Base-by-base conservation (phyloP, 1,140 invertebrate species). In the Drosophila triauraria region DNA sequence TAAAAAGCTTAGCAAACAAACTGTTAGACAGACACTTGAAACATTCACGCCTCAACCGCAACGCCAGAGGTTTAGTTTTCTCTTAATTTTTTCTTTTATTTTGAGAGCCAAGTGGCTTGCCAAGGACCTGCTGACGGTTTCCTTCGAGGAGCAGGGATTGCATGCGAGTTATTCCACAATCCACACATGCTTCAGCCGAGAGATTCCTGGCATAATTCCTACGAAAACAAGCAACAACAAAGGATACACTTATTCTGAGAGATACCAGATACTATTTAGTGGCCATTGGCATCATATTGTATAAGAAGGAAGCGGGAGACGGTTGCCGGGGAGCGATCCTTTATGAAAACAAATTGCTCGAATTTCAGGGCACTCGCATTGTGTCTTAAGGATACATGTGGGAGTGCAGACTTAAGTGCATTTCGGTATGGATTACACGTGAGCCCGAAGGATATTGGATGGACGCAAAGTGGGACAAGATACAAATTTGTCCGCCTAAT, bases 321-420 rank as follows among this genome's bases (percentile, higher is more conserved):
- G 61, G 77, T 62, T 48, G 80, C 62, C 59, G 48, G 61, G 53
- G 72, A 54, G 32, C 12, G 51, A 68, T 77, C 75, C 68, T 75
- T 80, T 88, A 83, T 81, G 84, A 84, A 88, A 88, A 90, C 84
- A 90, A 88, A 84, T 88, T 88, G 84, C 85, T 88, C 84, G 65
- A 88, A 90, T 88, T 88, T 84, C 84, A 74, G 75, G 76, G 63
- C 48, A 54, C 74, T 82, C 69, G 56, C 64, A 60, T 57, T 46
- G 47, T 59, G n/a, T 65, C 32, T 54, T 62, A 67, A 50, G 61
- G 50, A 53, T 77, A 77, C 63, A 61, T 50, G 47, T 78, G 75
- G 64, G 75, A 43, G 62, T 70, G 54, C 23, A 44, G 40, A 50
- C 75, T 78, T 78, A 78, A 78, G 75, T 78, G 75, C 75, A 78